phyloP scores from a whole-genome alignment of 1,140 invertebrate species.

The Ctenoplectra terminalis region DNA sequence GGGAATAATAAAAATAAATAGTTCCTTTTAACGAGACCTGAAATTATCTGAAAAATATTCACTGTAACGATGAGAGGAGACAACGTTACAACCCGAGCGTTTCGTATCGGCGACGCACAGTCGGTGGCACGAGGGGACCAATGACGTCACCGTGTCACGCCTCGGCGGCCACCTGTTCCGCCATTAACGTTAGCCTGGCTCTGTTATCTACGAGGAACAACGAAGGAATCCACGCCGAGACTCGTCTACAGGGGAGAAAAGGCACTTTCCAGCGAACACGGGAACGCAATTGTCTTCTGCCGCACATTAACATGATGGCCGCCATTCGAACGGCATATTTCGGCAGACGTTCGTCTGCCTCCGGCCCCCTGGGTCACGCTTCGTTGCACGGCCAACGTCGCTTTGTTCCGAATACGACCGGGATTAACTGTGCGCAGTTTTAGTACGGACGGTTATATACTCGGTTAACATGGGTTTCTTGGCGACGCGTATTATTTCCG shows the following conservation, averaged over 20 bases:
- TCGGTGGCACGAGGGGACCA: constrained; percentile 69
- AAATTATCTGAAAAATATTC: neutral
- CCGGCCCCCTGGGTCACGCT: constrained; percentile 32
- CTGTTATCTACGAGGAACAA: constrained; percentile 71
- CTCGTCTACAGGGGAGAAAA: constrained; percentile 20
- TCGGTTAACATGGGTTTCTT: neutral
- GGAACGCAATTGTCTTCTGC: constrained; percentile 68
- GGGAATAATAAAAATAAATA: no score
- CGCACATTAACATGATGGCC: constrained; percentile 55
- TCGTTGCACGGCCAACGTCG: constrained; percentile 47
- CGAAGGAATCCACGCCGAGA: constrained; percentile 45
- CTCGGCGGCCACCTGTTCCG: constrained; percentile 78
- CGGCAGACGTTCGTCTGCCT: constrained; percentile 52
- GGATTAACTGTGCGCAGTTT: constrained; percentile 30
- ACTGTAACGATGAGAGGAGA: neutral
- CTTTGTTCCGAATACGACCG: constrained; percentile 52
- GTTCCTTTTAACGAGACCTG: no score
- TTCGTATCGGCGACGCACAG: constrained; percentile 31
- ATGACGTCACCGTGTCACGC: constrained; percentile 82
- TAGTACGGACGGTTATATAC: neutral
- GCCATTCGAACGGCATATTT: constrained; percentile 57
- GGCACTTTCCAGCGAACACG: constrained; percentile 67
- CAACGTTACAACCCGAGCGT: constrained; percentile 15
- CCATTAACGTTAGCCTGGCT: constrained; percentile 76
- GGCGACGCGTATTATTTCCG: neutral